These are phyloP conservation scores for Myopa testacea DNA, from an alignment of 2,888 invertebrate genomes.

Conservation along the genomic window DNA sequence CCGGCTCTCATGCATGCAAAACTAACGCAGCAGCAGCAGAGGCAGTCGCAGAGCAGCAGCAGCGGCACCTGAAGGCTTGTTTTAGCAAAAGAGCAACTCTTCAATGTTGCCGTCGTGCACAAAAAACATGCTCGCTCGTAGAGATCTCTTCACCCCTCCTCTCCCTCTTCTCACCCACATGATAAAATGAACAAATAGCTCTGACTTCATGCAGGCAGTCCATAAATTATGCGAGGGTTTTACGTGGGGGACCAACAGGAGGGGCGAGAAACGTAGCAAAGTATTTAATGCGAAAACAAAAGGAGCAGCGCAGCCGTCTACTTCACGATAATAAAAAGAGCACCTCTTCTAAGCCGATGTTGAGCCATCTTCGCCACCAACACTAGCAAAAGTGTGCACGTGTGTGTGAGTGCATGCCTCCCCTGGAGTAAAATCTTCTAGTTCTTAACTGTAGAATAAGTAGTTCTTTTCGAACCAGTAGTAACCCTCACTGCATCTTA, in stretches of 20 bases:
- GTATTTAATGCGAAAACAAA: neutral
- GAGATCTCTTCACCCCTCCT: neutral
- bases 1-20: neutral
- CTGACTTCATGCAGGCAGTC: slow-evolving; percentile 11
- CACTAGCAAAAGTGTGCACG: neutral
- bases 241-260: neutral
- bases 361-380: neutral
- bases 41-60: neutral
- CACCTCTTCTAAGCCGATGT: slow-evolving; percentile 3
- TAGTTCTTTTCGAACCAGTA: too few species aligned
- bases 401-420: slow-evolving; percentile 11
- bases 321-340: neutral
- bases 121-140: neutral
- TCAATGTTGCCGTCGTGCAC: neutral
- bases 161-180: neutral
- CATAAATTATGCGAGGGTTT: slow-evolving; percentile 23
- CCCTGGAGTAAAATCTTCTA: too few species aligned
- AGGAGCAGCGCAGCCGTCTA: neutral
- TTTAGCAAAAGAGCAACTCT: slow-evolving; percentile 18
- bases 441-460: too few species aligned
- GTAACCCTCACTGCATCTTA: too few species aligned
- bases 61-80: neutral
- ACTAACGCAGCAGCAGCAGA: neutral
- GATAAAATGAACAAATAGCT: slow-evolving; percentile 8
- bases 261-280: neutral